Conservation (phyloP, 2,888 invertebrate genomes). For the Philonicus albiceps region DNA sequence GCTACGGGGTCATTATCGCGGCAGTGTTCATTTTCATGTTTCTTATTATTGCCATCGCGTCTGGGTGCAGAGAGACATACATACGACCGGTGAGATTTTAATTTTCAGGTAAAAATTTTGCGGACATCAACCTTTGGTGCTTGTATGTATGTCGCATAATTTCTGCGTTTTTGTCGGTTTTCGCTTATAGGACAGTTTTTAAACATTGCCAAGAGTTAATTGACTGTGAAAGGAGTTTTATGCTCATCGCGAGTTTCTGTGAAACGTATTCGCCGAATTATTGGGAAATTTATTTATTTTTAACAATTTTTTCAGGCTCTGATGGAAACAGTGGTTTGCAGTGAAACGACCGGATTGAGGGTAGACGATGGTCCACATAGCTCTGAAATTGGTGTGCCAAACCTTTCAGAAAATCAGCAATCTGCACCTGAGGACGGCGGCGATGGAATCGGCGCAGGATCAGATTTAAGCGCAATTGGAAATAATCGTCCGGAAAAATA, state of each 20-base stretch:
- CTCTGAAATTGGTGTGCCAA: neutral
- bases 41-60: neutral
- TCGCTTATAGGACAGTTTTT: neutral
- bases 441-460: neutral
- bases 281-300: neutral
- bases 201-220: neutral
- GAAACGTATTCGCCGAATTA: neutral
- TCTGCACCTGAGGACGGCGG: neutral
- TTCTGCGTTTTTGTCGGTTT: neutral
- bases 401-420: neutral
- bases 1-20: neutral
- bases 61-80: neutral
- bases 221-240: conserved; percentile 25
- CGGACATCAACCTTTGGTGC: neutral
- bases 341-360: neutral
- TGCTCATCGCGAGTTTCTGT: neutral
- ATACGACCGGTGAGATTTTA: neutral
- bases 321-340: neutral
- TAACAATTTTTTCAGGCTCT: neutral
- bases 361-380: neutral
- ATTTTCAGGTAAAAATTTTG: neutral
- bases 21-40: neutral
- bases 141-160: neutral
- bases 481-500: neutral
- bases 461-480: neutral